Evolutionary conservation across 2,113 vertebrate species (phyloP).

Genomic region (Bagarius yarrelli): DNA sequence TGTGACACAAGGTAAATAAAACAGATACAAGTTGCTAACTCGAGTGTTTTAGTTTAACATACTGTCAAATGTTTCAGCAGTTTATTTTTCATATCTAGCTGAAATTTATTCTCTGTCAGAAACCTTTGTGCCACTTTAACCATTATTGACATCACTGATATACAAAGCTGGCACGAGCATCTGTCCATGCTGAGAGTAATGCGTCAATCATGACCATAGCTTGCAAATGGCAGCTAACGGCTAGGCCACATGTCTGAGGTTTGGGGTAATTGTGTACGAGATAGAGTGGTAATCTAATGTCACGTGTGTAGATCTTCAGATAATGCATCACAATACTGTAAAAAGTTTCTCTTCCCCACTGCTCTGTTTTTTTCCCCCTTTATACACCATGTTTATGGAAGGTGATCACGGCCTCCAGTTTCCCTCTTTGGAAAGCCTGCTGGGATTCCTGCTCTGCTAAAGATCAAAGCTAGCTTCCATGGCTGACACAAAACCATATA

Average conservation of each 20-base stretch:
- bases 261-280: background rate
- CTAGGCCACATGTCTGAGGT: conserved; percentile 4
- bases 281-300: background rate
- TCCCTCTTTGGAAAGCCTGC: conserved; percentile 8
- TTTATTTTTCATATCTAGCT: background rate
- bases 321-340: background rate
- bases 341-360: background rate
- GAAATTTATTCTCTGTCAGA: background rate
- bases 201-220: background rate
- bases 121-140: background rate
- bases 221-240: conserved; percentile 11
- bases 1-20: background rate
- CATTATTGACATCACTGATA: conserved; percentile 16
- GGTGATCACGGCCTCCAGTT: background rate
- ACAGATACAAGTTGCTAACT: background rate
- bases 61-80: background rate
- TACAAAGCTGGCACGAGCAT: conserved; percentile 24
- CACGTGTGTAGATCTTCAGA: background rate
- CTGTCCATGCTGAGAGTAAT: background rate
- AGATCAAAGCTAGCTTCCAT: conserved; percentile 12
- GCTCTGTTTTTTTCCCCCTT: background rate
- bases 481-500: background rate
- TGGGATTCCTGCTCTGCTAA: conserved; percentile 1
- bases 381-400: background rate
- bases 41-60: background rate